A percentile compares a stretch with the other conserved stretches of the same genome.
Conservation (phyloP, 1,140 invertebrate genomes). For the Drosophila melanica region DNA sequence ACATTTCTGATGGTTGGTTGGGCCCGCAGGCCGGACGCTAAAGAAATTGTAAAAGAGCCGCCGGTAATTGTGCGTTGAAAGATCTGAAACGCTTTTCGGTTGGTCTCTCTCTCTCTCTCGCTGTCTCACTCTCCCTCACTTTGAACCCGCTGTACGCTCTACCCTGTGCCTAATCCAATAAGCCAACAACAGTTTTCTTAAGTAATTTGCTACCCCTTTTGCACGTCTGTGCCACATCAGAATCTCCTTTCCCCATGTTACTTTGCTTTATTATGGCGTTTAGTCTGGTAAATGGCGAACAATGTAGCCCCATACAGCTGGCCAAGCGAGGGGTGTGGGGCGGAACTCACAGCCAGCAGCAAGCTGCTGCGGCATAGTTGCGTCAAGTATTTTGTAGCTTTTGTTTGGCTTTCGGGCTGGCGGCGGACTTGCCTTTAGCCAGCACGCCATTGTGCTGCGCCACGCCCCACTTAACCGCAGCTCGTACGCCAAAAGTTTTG, state of each 20-base stretch:
- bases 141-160: conserved; percentile 11
- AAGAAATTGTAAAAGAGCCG: conserved; percentile 78
- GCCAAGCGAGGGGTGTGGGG: background rate
- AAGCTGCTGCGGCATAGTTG: conserved; percentile 68
- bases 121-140: no score
- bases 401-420: conserved; percentile 64
- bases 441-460: conserved; percentile 9
- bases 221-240: background rate
- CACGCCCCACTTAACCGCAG: conserved; percentile 44
- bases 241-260: conserved; percentile 7
- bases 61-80: conserved; percentile 77
- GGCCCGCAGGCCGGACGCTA: conserved; percentile 25
- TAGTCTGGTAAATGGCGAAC: conserved; percentile 76
- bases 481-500: conserved; percentile 6
- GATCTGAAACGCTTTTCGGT: conserved; percentile 58
- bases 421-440: conserved; percentile 49
- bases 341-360: conserved; percentile 7
- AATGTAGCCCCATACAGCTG: conserved; percentile 57
- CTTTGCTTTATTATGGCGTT: conserved; percentile 72
- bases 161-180: conserved; percentile 72
- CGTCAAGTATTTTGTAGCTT: conserved; percentile 76
- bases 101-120: conserved; percentile 3
- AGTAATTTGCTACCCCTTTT: conserved; percentile 75
- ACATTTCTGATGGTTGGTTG: background rate
- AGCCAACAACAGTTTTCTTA: conserved; percentile 80